Conservation (phyloP, 64 coral and sea anemone genomes). For the Catalaphyllia jardinei region DNA sequence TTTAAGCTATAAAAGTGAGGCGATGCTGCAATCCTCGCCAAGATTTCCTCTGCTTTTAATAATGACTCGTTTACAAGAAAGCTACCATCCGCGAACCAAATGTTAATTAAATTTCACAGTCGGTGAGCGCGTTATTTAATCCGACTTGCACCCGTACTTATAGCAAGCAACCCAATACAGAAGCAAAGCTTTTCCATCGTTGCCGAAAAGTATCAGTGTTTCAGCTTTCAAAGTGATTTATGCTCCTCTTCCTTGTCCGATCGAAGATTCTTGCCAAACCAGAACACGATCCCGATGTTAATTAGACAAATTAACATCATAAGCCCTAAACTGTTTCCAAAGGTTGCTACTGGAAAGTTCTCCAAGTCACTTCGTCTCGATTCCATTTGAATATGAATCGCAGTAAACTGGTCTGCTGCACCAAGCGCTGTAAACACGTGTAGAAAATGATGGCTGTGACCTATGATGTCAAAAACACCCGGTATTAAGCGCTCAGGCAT, state of each 20-base stretch:
- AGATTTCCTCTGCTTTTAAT: no score
- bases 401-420: conserved; percentile 82
- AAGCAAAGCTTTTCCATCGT: not conserved
- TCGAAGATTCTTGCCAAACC: conserved; percentile 68
- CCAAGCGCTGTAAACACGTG: conserved; percentile 85
- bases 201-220: not conserved
- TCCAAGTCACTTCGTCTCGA: conserved; percentile 54
- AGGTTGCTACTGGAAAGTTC: conserved; percentile 42
- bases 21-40: no score
- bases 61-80: no score
- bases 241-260: conserved; percentile 91
- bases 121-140: no score
- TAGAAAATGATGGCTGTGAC: conserved; percentile 91
- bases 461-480: conserved; percentile 77
- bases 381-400: conserved; percentile 75
- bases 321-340: conserved; percentile 70
- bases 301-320: conserved; percentile 62
- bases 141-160: not conserved
- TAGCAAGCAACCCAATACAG: not conserved
- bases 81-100: no score
- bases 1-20: no score
- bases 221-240: conserved; percentile 34
- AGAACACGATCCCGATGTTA: conserved; percentile 68
- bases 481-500: conserved; percentile 85
- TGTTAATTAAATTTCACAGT: no score